Evolutionary conservation across 2,888 invertebrate species (phyloP).

Genomic region (Agrilus mali): DNA sequence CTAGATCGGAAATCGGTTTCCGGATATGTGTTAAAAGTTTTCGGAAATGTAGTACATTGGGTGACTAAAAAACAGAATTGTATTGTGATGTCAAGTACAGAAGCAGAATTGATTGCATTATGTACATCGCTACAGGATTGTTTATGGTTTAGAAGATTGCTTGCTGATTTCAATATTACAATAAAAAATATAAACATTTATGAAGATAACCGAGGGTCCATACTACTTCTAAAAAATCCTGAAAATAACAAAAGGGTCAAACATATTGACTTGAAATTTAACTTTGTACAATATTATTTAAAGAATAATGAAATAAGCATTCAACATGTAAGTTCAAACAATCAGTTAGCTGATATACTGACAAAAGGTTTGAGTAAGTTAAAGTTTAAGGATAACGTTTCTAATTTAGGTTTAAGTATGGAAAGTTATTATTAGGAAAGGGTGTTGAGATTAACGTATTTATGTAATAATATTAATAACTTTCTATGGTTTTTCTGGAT

Average conservation of each 20-base stretch:
- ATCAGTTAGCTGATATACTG: constrained; percentile 4
- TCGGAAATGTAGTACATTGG: constrained; percentile 7
- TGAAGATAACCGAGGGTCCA: constrained; percentile 5
- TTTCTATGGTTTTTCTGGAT: no score
- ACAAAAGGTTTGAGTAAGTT: constrained; percentile 1
- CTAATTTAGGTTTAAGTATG: no score
- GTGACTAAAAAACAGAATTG: constrained; percentile 6
- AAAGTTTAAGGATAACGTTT: no score
- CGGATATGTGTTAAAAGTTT: neutral
- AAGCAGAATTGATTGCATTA: constrained; percentile 4
- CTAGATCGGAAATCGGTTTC: constrained; percentile 7
- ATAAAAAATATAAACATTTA: constrained; percentile 1
- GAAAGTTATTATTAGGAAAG: no score
- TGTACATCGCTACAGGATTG: neutral
- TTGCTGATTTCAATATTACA: neutral
- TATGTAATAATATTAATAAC: no score
- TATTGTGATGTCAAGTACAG: constrained; percentile 5
- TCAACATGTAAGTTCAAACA: constrained; percentile 1
- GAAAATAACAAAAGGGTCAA: constrained; percentile 5
- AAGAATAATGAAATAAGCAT: constrained; percentile 2
- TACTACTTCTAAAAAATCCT: constrained; percentile 3
- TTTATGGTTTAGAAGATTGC: neutral
- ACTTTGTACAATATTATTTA: constrained; percentile 3
- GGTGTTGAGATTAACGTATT: no score
- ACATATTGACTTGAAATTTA: constrained; percentile 5